phyloP scores from a whole-genome alignment of 1,140 invertebrate genomes.

The Drosophila funebris region DNA sequence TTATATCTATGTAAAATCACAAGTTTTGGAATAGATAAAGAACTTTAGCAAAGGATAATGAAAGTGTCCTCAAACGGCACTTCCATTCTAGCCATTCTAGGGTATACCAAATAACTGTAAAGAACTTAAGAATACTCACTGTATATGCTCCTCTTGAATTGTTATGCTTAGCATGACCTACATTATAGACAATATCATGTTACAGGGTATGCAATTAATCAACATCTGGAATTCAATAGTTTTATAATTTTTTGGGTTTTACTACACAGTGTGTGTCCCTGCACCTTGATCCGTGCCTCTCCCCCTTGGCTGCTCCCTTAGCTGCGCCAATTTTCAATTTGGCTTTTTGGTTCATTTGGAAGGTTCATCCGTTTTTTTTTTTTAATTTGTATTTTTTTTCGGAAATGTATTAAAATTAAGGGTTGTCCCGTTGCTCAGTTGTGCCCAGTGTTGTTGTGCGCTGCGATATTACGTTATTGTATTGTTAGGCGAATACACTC shows the following conservation, averaged over 20 bases:
- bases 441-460: slow-evolving; percentile 4
- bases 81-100: no score
- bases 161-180: no score
- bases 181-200: no score
- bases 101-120: no score
- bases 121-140: no score
- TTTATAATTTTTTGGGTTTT: background rate
- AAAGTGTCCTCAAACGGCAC: no score
- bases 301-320: background rate
- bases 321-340: background rate
- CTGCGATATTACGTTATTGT: slow-evolving; percentile 16
- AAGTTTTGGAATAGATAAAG: no score
- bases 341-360: background rate
- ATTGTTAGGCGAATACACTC: slow-evolving; percentile 13
- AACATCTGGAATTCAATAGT: background rate
- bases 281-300: no score
- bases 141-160: no score
- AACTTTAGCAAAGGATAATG: no score
- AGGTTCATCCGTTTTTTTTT: background rate
- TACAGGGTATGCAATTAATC: background rate
- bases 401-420: slow-evolving; percentile 44
- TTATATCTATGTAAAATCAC: no score
- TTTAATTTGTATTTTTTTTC: background rate
- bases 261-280: background rate
- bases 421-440: slow-evolving; percentile 38